Evolutionary conservation across 2,888 invertebrate species (phyloP), one percentile per base, ranked within the genome.

Genomic region (Drosophila robusta): DNA sequence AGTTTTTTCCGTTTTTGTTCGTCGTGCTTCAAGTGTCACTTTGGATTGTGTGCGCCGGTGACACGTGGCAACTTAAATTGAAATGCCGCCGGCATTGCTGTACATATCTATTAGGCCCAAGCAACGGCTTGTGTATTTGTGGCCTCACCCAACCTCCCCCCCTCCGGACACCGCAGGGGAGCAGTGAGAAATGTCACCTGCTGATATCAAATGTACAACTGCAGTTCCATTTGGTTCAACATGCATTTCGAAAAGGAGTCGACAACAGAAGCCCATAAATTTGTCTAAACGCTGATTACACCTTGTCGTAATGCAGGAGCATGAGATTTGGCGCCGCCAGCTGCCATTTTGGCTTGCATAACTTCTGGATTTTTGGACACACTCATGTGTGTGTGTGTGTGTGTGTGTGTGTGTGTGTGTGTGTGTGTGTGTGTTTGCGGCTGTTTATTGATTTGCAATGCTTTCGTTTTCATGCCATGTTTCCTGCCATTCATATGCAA

Each of bases 31-130:
- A 70, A 85, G 88, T 87, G 86, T 87, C 86, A 78, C 64, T 72
- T 77, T 71, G 87, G 81, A 78, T 89, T 80, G 73, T 84, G 77
- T 76, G 71, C 69, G 68, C 55, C 70, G 74, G 73, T 89, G 84
- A 85, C 88, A 89, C 89, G 88, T 89, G 84, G 86, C 86, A 87
- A 78, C 74, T 87, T 85, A 85, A 89, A 85, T 87, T 85, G 88
- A 85, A 89, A 87, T 75, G 88, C 89, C 73, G 84, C 81, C 74
- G 84, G 77, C 74, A 71, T 60, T 56, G 69, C 78, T 84, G 84
- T 84, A 89, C 70, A 87, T 72, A 77, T 80, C 63, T 80, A 83
- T 87, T 82, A 83, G 87, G 74, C 83, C 46, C 38, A 42, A 22
- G 11, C 16, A 49, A 34, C 24, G 12, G 38, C 29, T 14, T 11